Percentiles rank a stretch among this genome's conserved stretches.
phyloP scores from a whole-genome alignment of 1,140 invertebrate species.

The Anastrepha obliqua region DNA sequence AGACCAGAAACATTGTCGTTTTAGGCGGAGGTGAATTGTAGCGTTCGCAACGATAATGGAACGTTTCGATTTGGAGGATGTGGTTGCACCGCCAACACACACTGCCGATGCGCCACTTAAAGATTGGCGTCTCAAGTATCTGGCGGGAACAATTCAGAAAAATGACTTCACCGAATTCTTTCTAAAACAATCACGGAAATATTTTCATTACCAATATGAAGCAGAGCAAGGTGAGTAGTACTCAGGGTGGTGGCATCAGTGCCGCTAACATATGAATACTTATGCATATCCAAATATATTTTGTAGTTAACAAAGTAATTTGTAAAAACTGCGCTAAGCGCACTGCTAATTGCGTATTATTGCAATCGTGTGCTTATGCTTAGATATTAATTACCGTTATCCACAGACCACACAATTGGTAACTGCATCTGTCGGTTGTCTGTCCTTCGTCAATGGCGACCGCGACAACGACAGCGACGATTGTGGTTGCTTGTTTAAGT shows the following conservation, averaged over 20 bases:
- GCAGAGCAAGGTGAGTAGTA: slow-evolving; percentile 65
- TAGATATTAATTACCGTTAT: slow-evolving; percentile 24
- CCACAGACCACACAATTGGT: slow-evolving; percentile 9
- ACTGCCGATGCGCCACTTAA: slow-evolving; percentile 66
- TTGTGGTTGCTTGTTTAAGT: slow-evolving; percentile 8
- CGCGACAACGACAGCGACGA: neutral
- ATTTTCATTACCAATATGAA: slow-evolving; percentile 67
- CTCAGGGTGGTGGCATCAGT: too few relatives aligned
- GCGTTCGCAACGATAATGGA: slow-evolving; percentile 61
- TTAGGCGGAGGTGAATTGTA: neutral
- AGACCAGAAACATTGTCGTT: neutral
- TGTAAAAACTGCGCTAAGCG: too few relatives aligned
- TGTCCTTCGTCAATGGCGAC: slow-evolving; percentile 27
- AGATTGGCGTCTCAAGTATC: slow-evolving; percentile 70
- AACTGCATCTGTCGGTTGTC: neutral
- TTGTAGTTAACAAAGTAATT: too few relatives aligned
- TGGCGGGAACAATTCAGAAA: slow-evolving; percentile 65
- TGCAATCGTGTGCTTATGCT: neutral
- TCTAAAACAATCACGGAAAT: slow-evolving; percentile 67
- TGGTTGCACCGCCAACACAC: slow-evolving; percentile 64
- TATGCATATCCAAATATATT: too few relatives aligned
- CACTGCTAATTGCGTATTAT: neutral
- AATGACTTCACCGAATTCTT: slow-evolving; percentile 69
- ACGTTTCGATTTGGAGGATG: slow-evolving; percentile 71
- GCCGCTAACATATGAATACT: too few relatives aligned